These are phyloP conservation scores for Anas georgica DNA, from an alignment of 2,797 vertebrate genomes.

Conservation along the genomic window DNA sequence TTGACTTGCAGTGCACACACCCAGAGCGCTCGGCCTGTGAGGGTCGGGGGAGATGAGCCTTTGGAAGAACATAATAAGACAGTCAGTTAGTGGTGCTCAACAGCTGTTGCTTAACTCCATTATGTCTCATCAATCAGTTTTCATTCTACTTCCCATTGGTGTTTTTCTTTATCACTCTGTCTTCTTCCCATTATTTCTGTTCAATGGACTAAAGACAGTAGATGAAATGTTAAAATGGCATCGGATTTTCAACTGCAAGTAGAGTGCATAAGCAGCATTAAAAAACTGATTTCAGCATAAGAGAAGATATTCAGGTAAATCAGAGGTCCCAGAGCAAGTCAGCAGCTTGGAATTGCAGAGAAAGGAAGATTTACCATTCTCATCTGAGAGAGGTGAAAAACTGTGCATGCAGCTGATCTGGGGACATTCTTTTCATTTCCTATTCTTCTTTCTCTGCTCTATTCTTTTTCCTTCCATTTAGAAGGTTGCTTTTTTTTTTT, in stretches of 20 bases:
- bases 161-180: conserved; percentile 44
- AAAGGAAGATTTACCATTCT: background rate
- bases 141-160: conserved; percentile 24
- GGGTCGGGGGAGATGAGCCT: background rate
- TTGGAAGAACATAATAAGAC: conserved; percentile 41
- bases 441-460: background rate
- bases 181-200: conserved; percentile 33
- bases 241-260: background rate
- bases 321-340: background rate
- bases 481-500: background rate
- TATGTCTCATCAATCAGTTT: conserved; percentile 58
- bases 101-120: conserved; percentile 61
- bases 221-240: conserved; percentile 21
- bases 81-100: conserved; percentile 62
- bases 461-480: background rate
- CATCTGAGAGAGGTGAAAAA: background rate
- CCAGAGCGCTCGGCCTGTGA: rapidly evolving
- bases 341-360: background rate
- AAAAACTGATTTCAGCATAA: conserved; percentile 11
- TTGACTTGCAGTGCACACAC: background rate
- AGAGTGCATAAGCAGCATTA: background rate
- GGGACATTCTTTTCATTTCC: background rate
- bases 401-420: background rate
- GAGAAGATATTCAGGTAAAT: conserved; percentile 3
- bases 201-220: conserved; percentile 36